Conservation (phyloP, 2,797 vertebrate genomes). For the Hippoglossus hippoglossus region DNA sequence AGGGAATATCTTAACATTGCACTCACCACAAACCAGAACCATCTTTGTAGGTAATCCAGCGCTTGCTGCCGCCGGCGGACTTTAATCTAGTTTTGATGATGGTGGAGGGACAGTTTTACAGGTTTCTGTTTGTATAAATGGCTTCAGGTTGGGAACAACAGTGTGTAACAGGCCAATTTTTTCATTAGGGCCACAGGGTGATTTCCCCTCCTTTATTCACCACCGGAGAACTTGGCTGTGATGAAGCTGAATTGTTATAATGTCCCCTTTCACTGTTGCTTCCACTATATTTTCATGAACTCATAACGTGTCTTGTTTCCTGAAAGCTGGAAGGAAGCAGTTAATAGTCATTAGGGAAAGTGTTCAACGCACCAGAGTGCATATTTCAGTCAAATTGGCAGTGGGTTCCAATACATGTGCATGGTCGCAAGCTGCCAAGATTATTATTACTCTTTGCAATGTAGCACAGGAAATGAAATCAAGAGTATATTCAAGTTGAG, state of each 20-base stretch:
- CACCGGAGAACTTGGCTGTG: conserved; percentile 36
- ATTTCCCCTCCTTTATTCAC: conserved; percentile 38
- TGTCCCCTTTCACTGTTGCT: conserved; percentile 27
- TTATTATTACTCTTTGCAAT: background rate
- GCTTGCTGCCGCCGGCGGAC: conserved; percentile 28
- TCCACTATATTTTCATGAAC: conserved; percentile 38
- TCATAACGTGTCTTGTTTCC: conserved; percentile 37
- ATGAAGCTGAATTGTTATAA: conserved; percentile 27
- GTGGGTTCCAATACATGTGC: background rate
- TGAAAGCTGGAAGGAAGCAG: conserved; percentile 28
- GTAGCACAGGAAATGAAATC: too few relatives aligned
- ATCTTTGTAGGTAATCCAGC: conserved; percentile 45
- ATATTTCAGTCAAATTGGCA: conserved; percentile 18
- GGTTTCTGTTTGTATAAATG: conserved; percentile 52
- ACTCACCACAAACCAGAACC: conserved; percentile 47
- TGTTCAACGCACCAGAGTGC: conserved; percentile 21
- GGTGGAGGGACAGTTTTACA: conserved; percentile 35
- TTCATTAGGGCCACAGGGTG: conserved; percentile 15
- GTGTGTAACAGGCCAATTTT: conserved; percentile 25
- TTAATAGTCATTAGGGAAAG: conserved; percentile 39
- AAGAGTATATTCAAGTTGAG: background rate
- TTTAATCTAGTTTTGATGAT: conserved; percentile 75
- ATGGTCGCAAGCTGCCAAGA: background rate
- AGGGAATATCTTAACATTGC: conserved; percentile 27
- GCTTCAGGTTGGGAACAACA: conserved; percentile 33